Percentiles rank a stretch among this genome's conserved stretches.
These are phyloP conservation scores for Lepetodrilus schrolli DNA, from an alignment of 2,888 invertebrate genomes.

Conservation along the genomic window DNA sequence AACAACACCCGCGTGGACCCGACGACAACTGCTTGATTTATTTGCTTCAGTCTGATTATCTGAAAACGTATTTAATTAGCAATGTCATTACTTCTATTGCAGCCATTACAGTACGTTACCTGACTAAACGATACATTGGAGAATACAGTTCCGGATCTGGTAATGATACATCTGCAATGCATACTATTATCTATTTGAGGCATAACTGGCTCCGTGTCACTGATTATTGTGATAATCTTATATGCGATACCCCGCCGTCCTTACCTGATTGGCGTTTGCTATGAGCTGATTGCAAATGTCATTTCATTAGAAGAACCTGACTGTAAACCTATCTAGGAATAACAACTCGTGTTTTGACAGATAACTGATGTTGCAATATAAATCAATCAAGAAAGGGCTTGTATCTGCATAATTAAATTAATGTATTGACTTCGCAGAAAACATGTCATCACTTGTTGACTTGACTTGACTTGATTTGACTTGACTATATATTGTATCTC, in stretches of 20 bases:
- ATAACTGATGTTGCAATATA: too few species aligned
- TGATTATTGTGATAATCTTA: background rate
- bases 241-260: background rate
- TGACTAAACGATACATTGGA: constrained; percentile 66
- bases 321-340: too few species aligned
- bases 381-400: too few species aligned
- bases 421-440: too few species aligned
- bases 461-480: too few species aligned
- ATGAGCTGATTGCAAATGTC: too few species aligned
- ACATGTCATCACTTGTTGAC: too few species aligned
- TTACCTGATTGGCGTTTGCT: background rate
- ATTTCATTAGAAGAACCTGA: too few species aligned
- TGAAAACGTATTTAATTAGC: background rate
- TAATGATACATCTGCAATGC: constrained; percentile 41
- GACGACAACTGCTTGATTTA: background rate
- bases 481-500: background rate
- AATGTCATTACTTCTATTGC: constrained; percentile 40
- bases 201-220: background rate
- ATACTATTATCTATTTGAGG: background rate
- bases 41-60: background rate
- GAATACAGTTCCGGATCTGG: constrained; percentile 68
- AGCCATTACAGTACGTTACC: constrained; percentile 66
- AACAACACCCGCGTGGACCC: too few species aligned
- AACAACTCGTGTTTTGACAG: too few species aligned
- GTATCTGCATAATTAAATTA: too few species aligned